Base-by-base conservation (phyloP, 2,113 vertebrate genomes). In the Leucoraja erinaceus region DNA sequence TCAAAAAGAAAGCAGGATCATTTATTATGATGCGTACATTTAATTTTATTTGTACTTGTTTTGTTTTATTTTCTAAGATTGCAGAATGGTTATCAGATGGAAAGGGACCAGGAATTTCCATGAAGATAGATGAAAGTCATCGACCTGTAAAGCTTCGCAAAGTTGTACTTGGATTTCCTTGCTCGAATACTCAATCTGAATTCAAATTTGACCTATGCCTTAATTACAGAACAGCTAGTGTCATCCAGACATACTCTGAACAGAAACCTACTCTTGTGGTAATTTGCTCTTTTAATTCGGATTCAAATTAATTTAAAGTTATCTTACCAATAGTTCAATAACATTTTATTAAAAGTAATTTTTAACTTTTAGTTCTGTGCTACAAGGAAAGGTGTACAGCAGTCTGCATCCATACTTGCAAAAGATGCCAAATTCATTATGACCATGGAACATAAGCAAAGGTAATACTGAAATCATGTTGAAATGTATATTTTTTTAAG, bases 191-290 rank as follows among this genome's bases (percentile, higher is more conserved):
- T 95, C 98, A 99, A 95, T 98, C 97, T 61, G 98, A 98, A 94
- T 99, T 98, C 95, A 99, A 98, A 95, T 99, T 99, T 95, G 98
- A 99, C 93, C 96, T 99, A 94, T 96, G 96, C 7, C 98, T 99
- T 93, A 99, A 98, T 96, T 99, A 99, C 96, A 99, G 98, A 96
- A 96, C 99, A 93, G 96, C 98, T 93, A 96, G 95, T 94, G 94
- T 99, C 95, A 97, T 99, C 95, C 98, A 98, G 93, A 97, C 97
- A 0, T 99, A 99, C 94, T 98, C 99, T 0, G 97, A 99, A 93
- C 97, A 98, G 95, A 99, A 98, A 93, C 98, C 99, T 76, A 94
- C 98, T 9, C 96, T 99, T 93, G 98, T 99, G 97, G 99, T 99
- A 47, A 96, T 93, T 96, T 93, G 93, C 86, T 9, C 61, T 38